Base-by-base conservation (phyloP, 2,797 vertebrate genomes). In the Pygocentrus nattereri region DNA sequence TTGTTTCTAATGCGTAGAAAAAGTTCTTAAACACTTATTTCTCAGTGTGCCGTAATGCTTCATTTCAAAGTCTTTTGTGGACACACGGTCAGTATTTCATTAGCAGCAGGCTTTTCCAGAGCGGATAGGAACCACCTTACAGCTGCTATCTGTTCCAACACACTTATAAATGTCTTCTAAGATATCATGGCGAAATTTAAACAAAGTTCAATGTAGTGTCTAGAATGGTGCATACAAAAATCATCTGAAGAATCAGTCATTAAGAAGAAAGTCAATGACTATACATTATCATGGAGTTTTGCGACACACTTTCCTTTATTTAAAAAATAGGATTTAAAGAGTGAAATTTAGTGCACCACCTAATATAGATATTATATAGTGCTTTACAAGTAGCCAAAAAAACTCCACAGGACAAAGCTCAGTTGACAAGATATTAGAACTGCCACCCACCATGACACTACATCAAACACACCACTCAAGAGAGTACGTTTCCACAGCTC, bases 251-350 rank as follows among this genome's bases (percentile, higher is more conserved):
- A 72, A 84, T 83, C 2, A 67, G 85, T 89, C 80, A 87, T 85
- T 31, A 85, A 91, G 91, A 86, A 87, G 85, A 92, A 92, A 92
- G 86, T 78, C 88, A 92, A 89, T 85, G 79, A 91, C 88, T 81
- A 86, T 67, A 67, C 82, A 52, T 83, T 88, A 74, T 85, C 44
- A 44, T 34, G 78, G 87, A 86, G 80, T 92, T 91, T 93, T 90
- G 89, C 82, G 90, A 94, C 92, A 93, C 92, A 90, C 87, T 93
- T 93, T 88, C 75, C 90, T 94, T 94, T 94, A 94, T 95, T 95
- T 94, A 92, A 93, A 94, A 95, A 95, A 94, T 93, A 82, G 85
- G 77, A 90, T 92, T 93, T 93, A 84, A 85, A 87, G 87, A 85
- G 88, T 87, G 82, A 82, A 90, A 89, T 90, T 91, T 90, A 90